Evolutionary conservation across 1,140 invertebrate genomes (phyloP), one percentile per base, ranked within the genome.

Genomic region (Apis dorsata): DNA sequence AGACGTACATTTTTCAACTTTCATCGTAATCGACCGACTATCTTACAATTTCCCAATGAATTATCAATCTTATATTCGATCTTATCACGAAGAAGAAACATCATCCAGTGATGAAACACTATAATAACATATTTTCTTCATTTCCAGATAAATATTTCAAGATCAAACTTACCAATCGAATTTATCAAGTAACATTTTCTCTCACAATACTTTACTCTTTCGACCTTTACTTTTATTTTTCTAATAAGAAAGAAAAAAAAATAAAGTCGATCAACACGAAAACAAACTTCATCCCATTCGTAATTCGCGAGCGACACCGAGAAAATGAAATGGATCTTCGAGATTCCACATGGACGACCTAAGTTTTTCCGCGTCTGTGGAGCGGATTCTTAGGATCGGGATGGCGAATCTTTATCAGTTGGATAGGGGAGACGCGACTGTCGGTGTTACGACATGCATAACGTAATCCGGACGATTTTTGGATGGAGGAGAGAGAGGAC

Each of bases 391-490:
- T 34, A 1, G 34, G 34, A 34, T 34, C 34, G 34, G 73, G 69
- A 81, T 86, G 60, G 80, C 74, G 82, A 79, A 88, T 84, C 84
- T 83, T 88, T 88, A 88, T 88, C 87, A 83, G 60, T 28, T 34
- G 79, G 73, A 86, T 77, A 79, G 69, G 78, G 74, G 77, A 44
- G 34, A 69, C 63, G 28, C 34, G 77, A 82, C 69, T 83, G 59
- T 53, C 62, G 66, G 65, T 66, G 49, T 79, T 7, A 68, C 75
- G 77, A 63, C 53, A 86, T 83, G 85, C 90, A 89, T 88, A 92
- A 89, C 85, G 82, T 89, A 92, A 91, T 90, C 87, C 88, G 44
- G 69, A 62, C 72, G 78, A 76, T 85, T 88, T 83, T 82, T 78
- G 84, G 60, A 60, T 84, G 62, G 77, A 79, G 82, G 82, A 76